Conservation (phyloP, 2,888 invertebrate species). For the Hirtodrosophila duncani region DNA sequence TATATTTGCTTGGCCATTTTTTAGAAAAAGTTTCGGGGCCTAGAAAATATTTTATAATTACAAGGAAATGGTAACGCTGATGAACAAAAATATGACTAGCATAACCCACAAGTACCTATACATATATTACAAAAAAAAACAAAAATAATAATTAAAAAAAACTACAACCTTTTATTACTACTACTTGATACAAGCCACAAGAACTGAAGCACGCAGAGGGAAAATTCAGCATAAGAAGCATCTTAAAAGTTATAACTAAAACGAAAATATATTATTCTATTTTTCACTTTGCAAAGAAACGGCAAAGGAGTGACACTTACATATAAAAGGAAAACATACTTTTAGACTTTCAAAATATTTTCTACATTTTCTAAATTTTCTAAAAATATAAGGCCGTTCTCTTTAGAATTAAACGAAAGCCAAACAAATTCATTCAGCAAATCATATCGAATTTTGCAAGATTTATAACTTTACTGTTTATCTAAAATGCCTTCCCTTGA, state of each 20-base stretch:
- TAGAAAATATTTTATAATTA: no score
- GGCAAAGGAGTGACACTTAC: slow-evolving; percentile 20
- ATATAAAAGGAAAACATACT: slow-evolving; percentile 7
- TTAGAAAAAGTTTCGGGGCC: no score
- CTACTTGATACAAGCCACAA: slow-evolving; percentile 67
- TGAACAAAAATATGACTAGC: slow-evolving; percentile 53
- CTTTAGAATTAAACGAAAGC: no score
- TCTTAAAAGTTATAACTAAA: slow-evolving; percentile 29
- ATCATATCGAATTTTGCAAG: no score
- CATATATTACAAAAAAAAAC: slow-evolving; percentile 19
- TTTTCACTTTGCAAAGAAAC: slow-evolving; percentile 31
- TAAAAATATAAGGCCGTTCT: no score
- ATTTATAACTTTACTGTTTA: no score
- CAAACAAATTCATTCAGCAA: no score
- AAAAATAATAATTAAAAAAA: background rate
- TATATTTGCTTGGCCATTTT: slow-evolving; percentile 71
- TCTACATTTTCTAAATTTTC: no score
- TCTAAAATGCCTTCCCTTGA: no score
- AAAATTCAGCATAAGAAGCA: slow-evolving; percentile 16
- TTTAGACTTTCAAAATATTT: no score
- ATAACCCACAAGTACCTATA: slow-evolving; percentile 67
- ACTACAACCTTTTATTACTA: slow-evolving; percentile 63
- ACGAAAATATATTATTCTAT: slow-evolving; percentile 32
- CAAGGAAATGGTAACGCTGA: no score
- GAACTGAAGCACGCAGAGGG: slow-evolving; percentile 56